Base-by-base conservation (phyloP, 2,888 invertebrate genomes). In the Gari tellinella region DNA sequence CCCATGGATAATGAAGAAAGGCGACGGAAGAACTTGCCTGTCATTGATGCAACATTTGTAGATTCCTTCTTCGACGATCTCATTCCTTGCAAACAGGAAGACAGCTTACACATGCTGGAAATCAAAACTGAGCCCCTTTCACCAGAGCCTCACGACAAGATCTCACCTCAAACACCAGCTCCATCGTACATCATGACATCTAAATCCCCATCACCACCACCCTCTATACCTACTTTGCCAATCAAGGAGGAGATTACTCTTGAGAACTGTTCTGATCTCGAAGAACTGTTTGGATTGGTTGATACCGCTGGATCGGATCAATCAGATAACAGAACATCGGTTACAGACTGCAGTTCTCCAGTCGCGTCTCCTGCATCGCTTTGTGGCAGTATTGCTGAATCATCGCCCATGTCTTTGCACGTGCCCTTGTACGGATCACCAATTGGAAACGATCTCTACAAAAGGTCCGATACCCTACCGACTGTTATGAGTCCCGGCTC, bases 31-130 rank as follows among this genome's bases (percentile, higher is more conserved):
- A 74, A 82, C 37, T 64, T 87, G 23, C 87, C 87, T 43, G 78
- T 82, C 12, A 80, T 87, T 40, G 86, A 87, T 69, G 82, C 81
- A 17, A 75, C 78, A 23, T 82, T 81, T 53, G 84, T 87, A 4
- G 87, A 87, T 57, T 78, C 81, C 3, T 86, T 86, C 75, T 87
- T 87, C 62, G 83, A 86, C 51, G 85, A 85, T 48, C 75, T 85
- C 17, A 51, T 51, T 40, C 77, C 72, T 7, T 37, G 43, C 38
- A 41, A 19, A 15, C 19, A 46, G 37, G 38, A 51, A 37, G 65
- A 62, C 8, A 15, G 21, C 7, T 46, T 10, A 25, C 49, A 49
- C 26, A 64, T 55, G 60, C 19, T 70, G 31, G 57, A 76, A 17
- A 72, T 76, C 17, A 76, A 80, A 45, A 26, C 56, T 15, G 77